Evolutionary conservation across 2,113 vertebrate species (phyloP).

Genomic region (Physeter macrocephalus): DNA sequence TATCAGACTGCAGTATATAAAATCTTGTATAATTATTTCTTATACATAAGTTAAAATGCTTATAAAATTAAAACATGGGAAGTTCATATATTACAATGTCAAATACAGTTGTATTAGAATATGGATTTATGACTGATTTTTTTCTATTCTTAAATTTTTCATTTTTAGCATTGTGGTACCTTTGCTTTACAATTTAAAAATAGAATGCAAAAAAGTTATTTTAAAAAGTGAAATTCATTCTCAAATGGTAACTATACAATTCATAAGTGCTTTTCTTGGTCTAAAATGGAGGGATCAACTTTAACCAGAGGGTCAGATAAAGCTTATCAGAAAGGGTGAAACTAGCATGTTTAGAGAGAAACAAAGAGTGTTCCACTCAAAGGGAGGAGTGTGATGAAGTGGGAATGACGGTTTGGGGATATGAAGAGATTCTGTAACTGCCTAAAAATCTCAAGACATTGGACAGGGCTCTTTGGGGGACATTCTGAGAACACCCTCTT

Average conservation of each 20-base stretch:
- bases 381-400: fast-evolving
- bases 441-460: background rate
- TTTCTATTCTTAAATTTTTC: background rate
- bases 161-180: background rate
- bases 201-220: background rate
- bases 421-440: background rate
- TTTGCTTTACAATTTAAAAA: background rate
- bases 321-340: background rate
- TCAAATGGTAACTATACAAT: background rate
- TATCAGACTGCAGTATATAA: background rate
- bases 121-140: background rate
- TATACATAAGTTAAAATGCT: background rate
- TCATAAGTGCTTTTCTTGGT: background rate
- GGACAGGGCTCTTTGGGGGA: background rate
- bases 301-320: background rate
- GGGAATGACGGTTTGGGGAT: background rate
- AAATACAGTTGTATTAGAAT: background rate
- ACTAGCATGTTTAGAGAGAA: background rate
- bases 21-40: background rate
- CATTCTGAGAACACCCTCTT: background rate
- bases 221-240: background rate
- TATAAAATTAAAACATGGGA: background rate
- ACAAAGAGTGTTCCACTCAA: background rate
- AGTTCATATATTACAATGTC: background rate
- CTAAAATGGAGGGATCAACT: background rate